Base-by-base conservation (phyloP, 1,140 invertebrate genomes). In the Cydia strobilella region DNA sequence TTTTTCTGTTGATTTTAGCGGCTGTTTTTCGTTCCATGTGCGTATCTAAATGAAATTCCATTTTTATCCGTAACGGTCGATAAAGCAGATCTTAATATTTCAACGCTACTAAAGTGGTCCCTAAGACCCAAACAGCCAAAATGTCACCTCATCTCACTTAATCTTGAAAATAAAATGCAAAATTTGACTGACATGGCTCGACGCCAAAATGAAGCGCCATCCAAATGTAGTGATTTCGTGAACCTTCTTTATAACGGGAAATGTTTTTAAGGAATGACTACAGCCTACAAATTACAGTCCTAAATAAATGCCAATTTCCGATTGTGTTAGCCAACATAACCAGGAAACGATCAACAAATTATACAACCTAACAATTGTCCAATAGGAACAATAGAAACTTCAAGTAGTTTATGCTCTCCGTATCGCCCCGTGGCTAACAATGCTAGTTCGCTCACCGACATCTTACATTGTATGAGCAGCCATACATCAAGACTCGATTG, bases 401-500 rank as follows among this genome's bases (percentile, higher is more conserved):
- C 27, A 13, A 39, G 35, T 20, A 69, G n/a, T 18, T 18, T 35
- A 39, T 39, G 31, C 35, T 15, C 15, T 35, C 10, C 63, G 25
- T 69, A 69, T 31, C 65, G 31, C 31, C 27, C 63, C 20, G 35
- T n/a, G 27, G 13, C 27, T 66, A 35, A 69, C 65, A 69, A 69
- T 69, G 9, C 65, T 27, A n/a, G 15, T 18, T 7, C 23, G 63
- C 27, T 66, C n/a, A 59, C 18, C 54, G n/a, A 59, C 54, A 59
- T 39, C 10, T n/a, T 69, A 69, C 65, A 69, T 66, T 66, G 63
- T 66, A 66, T 10, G 65, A 20, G 31, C 35, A 31, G 31, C 31
- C 65, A 69, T 69, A 69, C 65, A 69, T 69, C 65, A 69, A 35
- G 27, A 69, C 65, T 35, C 31, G 65, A 69, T 69, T 42, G 65